Evolutionary conservation across 1,140 invertebrate genomes (phyloP).

Genomic region (Drosophila teissieri): DNA sequence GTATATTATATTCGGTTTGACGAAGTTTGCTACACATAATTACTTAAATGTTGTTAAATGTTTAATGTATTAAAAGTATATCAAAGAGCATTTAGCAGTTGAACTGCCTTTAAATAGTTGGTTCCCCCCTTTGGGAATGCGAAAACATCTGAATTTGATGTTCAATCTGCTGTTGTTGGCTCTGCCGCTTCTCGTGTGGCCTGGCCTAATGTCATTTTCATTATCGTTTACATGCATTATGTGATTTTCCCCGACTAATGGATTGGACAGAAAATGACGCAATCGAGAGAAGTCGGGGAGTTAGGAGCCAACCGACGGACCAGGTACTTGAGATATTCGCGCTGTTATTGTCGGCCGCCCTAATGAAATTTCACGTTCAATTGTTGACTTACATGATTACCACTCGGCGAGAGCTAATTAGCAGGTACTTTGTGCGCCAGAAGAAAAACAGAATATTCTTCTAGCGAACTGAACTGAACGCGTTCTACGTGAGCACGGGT

Average conservation of each 20-base stretch:
- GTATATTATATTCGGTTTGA: not conserved
- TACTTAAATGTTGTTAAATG: no score
- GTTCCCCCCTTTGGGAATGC: constrained; percentile 3
- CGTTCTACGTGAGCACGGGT: not conserved
- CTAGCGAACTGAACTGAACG: constrained; percentile 3
- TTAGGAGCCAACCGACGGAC: not conserved
- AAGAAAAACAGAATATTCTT: not conserved
- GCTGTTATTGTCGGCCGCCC: constrained; percentile 8
- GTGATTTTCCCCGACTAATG: constrained; percentile 74
- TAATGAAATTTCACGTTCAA: constrained; percentile 55
- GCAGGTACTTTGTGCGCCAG: constrained; percentile 2
- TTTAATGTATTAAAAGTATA: no score
- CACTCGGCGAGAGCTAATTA: constrained; percentile 45
- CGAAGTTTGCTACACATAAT: no score
- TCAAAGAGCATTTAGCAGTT: not conserved
- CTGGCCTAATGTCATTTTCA: constrained; percentile 70
- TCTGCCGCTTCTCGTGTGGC: constrained; percentile 43
- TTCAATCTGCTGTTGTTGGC: constrained; percentile 2
- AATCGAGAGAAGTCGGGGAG: constrained; percentile 22
- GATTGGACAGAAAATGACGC: constrained; percentile 69
- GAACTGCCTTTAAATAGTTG: not conserved
- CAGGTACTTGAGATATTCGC: constrained; percentile 7
- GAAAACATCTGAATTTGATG: constrained; percentile 51
- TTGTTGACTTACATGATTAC: constrained; percentile 72
- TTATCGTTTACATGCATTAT: constrained; percentile 79